phyloP scores from a whole-genome alignment of 2,888 invertebrate species.

The Drosophila borealis region DNA sequence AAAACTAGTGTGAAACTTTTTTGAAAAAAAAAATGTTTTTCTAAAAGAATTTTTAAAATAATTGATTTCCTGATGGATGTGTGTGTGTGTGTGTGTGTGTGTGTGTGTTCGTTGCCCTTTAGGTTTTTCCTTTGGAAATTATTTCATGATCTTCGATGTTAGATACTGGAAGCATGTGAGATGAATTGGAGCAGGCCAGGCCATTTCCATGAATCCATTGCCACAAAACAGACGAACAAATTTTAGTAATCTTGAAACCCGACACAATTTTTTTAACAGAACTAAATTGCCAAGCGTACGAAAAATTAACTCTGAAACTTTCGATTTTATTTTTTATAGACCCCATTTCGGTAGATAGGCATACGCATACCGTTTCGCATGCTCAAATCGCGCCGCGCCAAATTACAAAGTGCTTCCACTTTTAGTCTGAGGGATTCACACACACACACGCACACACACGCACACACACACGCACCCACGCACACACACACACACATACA shows the following conservation, averaged over 20 bases:
- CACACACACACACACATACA: neutral
- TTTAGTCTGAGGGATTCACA: slow-evolving; percentile 12
- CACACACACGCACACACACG: neutral
- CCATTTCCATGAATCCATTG: slow-evolving; percentile 30
- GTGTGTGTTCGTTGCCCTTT: neutral
- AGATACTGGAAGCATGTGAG: too few relatives aligned
- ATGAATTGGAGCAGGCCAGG: slow-evolving; percentile 39
- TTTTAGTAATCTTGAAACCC: slow-evolving; percentile 37
- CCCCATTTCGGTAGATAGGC: slow-evolving; percentile 27
- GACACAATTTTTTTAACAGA: slow-evolving; percentile 31
- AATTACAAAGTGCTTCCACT: slow-evolving; percentile 39
- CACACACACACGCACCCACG: too few relatives aligned
- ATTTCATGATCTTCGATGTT: slow-evolving; percentile 1
- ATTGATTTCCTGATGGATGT: too few relatives aligned
- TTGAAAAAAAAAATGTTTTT: too few relatives aligned
- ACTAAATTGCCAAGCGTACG: slow-evolving; percentile 54
- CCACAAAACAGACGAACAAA: slow-evolving; percentile 34
- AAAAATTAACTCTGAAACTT: slow-evolving; percentile 48
- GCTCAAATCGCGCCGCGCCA: slow-evolving; percentile 22
- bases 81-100: too few relatives aligned
- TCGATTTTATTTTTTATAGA: slow-evolving; percentile 37
- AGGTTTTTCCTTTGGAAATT: slow-evolving; percentile 1
- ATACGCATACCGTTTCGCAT: slow-evolving; percentile 19
- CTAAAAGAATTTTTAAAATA: too few relatives aligned
- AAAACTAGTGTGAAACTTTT: too few relatives aligned